A percentile compares a stretch with the other conserved stretches of the same genome.
Conservation (phyloP, 2,888 invertebrate genomes). For the Eristalis tenax region DNA sequence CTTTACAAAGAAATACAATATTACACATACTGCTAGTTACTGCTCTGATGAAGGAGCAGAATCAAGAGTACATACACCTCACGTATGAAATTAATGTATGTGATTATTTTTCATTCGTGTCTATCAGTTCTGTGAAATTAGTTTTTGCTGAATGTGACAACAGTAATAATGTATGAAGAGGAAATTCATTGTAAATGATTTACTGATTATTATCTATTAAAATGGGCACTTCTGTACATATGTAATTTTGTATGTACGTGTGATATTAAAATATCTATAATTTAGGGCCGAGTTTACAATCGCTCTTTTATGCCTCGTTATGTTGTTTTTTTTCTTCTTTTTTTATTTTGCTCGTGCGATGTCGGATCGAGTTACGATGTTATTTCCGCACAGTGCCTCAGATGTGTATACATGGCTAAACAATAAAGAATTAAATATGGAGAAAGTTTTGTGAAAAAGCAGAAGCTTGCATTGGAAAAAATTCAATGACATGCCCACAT, state of each 20-base stretch:
- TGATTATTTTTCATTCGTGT: slow-evolving; percentile 18
- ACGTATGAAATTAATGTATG: slow-evolving; percentile 21
- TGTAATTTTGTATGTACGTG: background rate
- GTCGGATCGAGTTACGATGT: background rate
- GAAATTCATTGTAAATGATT: slow-evolving; percentile 7
- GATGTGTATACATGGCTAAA: background rate
- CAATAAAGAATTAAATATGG: background rate
- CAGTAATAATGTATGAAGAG: background rate
- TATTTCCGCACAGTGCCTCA: background rate
- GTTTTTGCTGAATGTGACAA: slow-evolving; percentile 18
- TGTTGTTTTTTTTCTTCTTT: background rate
- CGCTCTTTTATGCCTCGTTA: background rate
- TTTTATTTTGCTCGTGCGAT: background rate
- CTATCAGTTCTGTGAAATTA: slow-evolving; percentile 17
- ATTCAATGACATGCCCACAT: background rate
- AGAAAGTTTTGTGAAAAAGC: background rate
- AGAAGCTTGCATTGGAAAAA: background rate
- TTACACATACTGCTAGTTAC: background rate
- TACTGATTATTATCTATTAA: slow-evolving; percentile 6
- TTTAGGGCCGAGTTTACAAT: background rate
- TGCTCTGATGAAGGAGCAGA: background rate
- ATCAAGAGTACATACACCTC: slow-evolving; percentile 2
- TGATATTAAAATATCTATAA: background rate
- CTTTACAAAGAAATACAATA: background rate
- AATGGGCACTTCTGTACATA: background rate